Evolutionary conservation across 1,140 invertebrate genomes (phyloP).

Genomic region (Delia radicum): DNA sequence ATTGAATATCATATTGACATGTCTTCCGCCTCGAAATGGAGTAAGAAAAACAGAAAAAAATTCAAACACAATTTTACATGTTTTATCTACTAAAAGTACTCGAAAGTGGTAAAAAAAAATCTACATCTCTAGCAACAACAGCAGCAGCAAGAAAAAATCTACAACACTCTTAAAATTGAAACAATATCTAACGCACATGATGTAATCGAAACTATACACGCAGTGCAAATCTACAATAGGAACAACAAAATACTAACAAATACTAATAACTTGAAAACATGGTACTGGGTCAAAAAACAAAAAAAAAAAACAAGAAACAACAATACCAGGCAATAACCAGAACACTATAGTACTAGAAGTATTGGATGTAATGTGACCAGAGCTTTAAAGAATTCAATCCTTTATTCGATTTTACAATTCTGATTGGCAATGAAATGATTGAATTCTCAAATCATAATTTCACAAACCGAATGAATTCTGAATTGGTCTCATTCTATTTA

Average conservation of each 20-base stretch:
- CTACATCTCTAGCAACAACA: neutral
- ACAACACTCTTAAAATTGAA: neutral
- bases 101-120: neutral
- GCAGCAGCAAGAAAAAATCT: neutral
- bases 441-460: no score
- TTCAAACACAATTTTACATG: neutral
- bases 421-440: no score
- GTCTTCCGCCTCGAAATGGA: neutral
- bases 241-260: neutral
- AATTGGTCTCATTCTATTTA: no score
- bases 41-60: neutral
- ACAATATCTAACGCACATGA: conserved; percentile 13
- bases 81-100: neutral
- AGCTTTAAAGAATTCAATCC: no score
- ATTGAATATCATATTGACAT: neutral
- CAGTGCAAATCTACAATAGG: neutral
- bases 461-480: no score
- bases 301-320: neutral
- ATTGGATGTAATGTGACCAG: no score
- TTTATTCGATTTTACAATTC: no score
- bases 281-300: conserved; percentile 9
- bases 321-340: neutral
- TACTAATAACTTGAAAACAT: conserved; percentile 6
- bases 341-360: no score
- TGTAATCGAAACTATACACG: conserved; percentile 15